These are phyloP conservation scores for Grallaria varia DNA, from an alignment of 2,113 vertebrate species.

Conservation along the genomic window DNA sequence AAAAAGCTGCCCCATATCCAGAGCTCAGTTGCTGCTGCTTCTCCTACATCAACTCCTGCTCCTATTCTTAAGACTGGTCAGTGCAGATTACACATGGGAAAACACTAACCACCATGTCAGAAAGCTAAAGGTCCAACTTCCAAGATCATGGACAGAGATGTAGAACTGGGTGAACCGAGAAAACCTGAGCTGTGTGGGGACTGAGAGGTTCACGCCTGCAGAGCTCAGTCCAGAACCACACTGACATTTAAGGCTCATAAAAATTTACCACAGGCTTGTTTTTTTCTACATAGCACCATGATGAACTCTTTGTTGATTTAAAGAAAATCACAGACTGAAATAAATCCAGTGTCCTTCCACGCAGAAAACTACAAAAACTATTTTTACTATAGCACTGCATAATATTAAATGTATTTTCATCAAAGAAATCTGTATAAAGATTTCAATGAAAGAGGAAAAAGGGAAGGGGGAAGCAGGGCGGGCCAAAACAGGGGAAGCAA, in stretches of 20 bases:
- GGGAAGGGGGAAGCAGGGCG: not conserved
- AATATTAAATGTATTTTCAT: not conserved
- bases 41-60: not conserved
- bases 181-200: accelerated
- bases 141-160: not conserved
- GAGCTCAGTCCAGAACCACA: not conserved
- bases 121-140: not conserved
- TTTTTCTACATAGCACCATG: not conserved
- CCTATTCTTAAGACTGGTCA: not conserved
- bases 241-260: not conserved
- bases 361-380: not conserved
- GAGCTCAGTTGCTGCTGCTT: not conserved
- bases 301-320: not conserved
- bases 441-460: not conserved
- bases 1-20: not conserved
- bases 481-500: not conserved
- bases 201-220: not conserved
- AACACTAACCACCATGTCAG: not conserved
- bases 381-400: not conserved
- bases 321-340: not conserved
- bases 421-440: not conserved
- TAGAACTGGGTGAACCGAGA: not conserved
- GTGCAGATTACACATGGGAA: not conserved
- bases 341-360: not conserved
- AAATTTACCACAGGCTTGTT: not conserved